These are phyloP conservation scores for Himalopsyche phryganea DNA, from an alignment of 1,140 invertebrate genomes.

Conservation along the genomic window DNA sequence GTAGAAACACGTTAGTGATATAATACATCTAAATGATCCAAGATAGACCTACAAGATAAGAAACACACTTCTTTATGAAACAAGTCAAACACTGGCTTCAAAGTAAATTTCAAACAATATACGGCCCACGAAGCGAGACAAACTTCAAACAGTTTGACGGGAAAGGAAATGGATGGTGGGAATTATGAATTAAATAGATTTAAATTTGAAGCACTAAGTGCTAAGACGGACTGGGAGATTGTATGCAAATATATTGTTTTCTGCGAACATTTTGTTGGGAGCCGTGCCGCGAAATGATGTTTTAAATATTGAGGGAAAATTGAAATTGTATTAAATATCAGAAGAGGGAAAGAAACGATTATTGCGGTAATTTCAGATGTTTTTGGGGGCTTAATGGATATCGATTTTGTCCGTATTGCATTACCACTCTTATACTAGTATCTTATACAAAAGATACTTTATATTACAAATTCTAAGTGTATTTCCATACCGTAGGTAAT, in stretches of 20 bases:
- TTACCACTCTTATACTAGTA: too few species aligned
- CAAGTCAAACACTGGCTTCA: neutral
- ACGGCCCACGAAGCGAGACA: conserved; percentile 6
- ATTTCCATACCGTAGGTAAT: too few species aligned
- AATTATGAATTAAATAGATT: conserved; percentile 35
- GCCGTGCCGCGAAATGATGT: conserved; percentile 9
- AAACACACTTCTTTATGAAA: too few species aligned
- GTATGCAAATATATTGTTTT: conserved; percentile 32
- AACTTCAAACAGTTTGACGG: conserved; percentile 16
- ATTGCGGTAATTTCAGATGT: conserved; percentile 32
- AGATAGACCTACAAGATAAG: too few species aligned
- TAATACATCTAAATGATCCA: neutral
- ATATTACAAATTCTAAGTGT: too few species aligned
- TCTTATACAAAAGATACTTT: too few species aligned
- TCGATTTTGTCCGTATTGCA: conserved; percentile 17
- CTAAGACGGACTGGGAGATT: conserved; percentile 33
- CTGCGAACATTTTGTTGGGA: neutral
- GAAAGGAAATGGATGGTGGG: conserved; percentile 33
- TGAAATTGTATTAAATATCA: conserved; percentile 34
- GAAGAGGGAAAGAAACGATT: conserved; percentile 18
- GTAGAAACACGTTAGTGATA: conserved; percentile 10
- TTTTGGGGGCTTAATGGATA: conserved; percentile 26
- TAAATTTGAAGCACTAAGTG: conserved; percentile 34
- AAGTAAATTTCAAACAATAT: neutral
- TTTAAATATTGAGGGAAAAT: conserved; percentile 29